A percentile compares a stretch with the other conserved stretches of the same genome.
These are phyloP conservation scores for Sycophila sp. DNA, from an alignment of 1,140 invertebrate genomes.

Conservation along the genomic window DNA sequence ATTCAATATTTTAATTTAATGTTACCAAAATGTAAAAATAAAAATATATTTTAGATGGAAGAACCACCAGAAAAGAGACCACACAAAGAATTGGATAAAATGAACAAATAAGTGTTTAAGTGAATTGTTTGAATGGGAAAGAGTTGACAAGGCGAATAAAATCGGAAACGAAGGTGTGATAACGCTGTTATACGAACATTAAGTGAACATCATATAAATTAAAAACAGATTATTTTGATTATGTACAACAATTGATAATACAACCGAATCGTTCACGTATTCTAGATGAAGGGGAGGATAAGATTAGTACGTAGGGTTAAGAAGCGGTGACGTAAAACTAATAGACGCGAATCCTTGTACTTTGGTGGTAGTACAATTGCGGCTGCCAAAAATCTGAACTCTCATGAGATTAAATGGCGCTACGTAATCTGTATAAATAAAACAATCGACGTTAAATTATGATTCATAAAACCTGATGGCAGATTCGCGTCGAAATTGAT, in stretches of 20 bases:
- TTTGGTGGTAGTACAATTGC: conserved; percentile 22
- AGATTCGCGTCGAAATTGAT: conserved; percentile 24
- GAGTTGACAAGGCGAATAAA: conserved; percentile 40
- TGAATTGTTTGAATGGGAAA: conserved; percentile 39
- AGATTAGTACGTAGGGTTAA: conserved; percentile 22
- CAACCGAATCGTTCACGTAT: conserved; percentile 61
- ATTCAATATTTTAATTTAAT: not conserved
- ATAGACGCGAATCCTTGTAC: conserved; percentile 17
- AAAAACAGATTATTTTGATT: conserved; percentile 65
- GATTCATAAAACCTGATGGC: conserved; percentile 24
- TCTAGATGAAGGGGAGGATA: conserved; percentile 46
- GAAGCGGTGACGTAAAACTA: conserved; percentile 19
- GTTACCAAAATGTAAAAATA: conserved; percentile 3
- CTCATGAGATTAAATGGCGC: conserved; percentile 29
- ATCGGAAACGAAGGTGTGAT: conserved; percentile 42
- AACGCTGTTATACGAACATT: conserved; percentile 32
- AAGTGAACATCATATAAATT: conserved; percentile 56
- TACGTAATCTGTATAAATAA: conserved; percentile 35
- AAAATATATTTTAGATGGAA: conserved; percentile 56
- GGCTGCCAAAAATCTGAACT: conserved; percentile 31
- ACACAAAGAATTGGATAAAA: conserved; percentile 63
- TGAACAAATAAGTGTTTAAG: conserved; percentile 62
- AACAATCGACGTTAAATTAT: conserved; percentile 33
- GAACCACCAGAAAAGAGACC: conserved; percentile 64
- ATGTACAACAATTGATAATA: conserved; percentile 60